A percentile compares a stretch with the other conserved stretches of the same genome.
phyloP scores from a whole-genome alignment of 2,113 vertebrate genomes.

The Colaptes auratus region DNA sequence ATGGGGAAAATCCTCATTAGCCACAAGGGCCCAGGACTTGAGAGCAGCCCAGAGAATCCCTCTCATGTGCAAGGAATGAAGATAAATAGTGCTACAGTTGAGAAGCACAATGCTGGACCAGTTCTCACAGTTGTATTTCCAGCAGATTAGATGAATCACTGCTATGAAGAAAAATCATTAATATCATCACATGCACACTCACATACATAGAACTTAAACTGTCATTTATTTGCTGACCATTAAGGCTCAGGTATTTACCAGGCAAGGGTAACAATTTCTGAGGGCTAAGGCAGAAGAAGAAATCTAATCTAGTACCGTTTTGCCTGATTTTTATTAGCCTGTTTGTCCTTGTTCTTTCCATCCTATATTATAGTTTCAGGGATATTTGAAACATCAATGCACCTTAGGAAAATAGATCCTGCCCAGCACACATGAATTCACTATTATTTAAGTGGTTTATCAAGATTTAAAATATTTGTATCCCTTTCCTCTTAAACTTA shows the following conservation, averaged over 20 bases:
- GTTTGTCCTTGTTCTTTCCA: background rate
- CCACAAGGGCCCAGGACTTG: background rate
- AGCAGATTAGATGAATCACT: slow-evolving; percentile 38
- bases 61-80: background rate
- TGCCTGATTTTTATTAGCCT: background rate
- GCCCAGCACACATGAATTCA: background rate
- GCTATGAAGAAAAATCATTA: slow-evolving; percentile 2
- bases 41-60: background rate
- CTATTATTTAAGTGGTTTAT: background rate
- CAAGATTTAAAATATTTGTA: background rate
- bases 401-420: background rate
- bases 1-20: background rate
- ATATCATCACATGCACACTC: background rate
- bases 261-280: background rate
- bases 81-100: background rate
- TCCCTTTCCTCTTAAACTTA: background rate
- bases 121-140: background rate
- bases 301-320: background rate
- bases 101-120: background rate
- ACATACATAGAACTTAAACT: slow-evolving; percentile 9
- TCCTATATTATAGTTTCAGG: background rate
- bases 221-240: slow-evolving; percentile 48
- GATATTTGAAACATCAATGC: background rate
- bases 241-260: background rate
- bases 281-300: background rate